phyloP scores from a whole-genome alignment of 2,888 invertebrate genomes.

The Drosophila histrio region DNA sequence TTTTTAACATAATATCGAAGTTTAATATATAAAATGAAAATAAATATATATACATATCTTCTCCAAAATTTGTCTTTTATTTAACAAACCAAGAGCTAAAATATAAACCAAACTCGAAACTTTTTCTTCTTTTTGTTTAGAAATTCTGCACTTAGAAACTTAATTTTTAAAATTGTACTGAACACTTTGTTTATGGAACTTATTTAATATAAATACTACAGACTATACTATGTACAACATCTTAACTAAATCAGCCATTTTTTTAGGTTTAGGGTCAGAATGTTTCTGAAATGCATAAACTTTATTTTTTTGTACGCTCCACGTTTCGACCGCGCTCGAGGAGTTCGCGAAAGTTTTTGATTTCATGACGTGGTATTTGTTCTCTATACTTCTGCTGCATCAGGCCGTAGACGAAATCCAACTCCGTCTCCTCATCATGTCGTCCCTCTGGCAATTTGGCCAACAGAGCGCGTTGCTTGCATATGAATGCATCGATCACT shows the following conservation, averaged over 20 bases:
- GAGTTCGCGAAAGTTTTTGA: conserved; percentile 76
- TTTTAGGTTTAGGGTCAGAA: neutral
- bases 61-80: neutral
- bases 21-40: neutral
- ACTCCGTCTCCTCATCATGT: conserved; percentile 80
- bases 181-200: neutral
- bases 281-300: neutral
- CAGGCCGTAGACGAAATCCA: conserved; percentile 81
- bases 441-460: conserved; percentile 81
- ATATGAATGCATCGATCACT: conserved; percentile 78
- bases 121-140: no score
- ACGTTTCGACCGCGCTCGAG: conserved; percentile 77
- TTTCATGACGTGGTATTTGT: conserved; percentile 76
- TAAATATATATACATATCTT: neutral
- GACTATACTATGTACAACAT: neutral
- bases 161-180: no score
- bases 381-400: conserved; percentile 75
- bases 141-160: no score
- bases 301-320: conserved; percentile 62
- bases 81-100: no score
- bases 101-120: no score
- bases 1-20: no score
- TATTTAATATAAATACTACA: neutral
- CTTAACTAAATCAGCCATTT: neutral
- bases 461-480: conserved; percentile 80